These are phyloP conservation scores for Nematolebias whitei DNA, from an alignment of 2,113 vertebrate genomes.

Conservation along the genomic window DNA sequence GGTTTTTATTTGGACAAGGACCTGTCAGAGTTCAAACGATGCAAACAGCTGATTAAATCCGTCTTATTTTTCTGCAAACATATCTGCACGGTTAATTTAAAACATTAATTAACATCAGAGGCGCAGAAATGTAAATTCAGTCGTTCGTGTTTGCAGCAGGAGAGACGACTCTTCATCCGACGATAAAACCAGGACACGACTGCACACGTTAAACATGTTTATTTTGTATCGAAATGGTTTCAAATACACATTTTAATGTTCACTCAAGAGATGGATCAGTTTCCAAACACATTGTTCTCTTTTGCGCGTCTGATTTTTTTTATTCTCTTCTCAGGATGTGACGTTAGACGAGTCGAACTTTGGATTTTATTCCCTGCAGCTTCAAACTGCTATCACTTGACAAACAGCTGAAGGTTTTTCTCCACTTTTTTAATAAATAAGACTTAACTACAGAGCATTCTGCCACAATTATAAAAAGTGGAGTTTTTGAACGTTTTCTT, in stretches of 20 bases:
- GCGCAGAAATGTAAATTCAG: not conserved
- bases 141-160: no score
- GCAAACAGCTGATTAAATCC: not conserved
- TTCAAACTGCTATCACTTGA: not conserved
- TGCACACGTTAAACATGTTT: no score
- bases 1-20: not conserved
- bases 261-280: no score
- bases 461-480: not conserved
- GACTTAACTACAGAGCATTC: not conserved
- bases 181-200: no score
- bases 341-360: conserved; percentile 27
- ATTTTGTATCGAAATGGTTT: no score
- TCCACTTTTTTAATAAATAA: conserved; percentile 1
- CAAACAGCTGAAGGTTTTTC: not conserved
- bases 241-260: no score
- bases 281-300: no score
- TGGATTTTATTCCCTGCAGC: conserved; percentile 14
- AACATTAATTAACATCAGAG: not conserved
- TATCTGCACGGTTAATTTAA: not conserved
- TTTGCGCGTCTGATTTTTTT: not conserved
- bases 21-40: not conserved
- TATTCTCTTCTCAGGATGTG: conserved; percentile 24
- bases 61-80: no score
- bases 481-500: conserved; percentile 9
- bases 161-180: no score